Evolutionary conservation across 2,113 vertebrate genomes (phyloP), one percentile per base, ranked within the genome.

Genomic region (Pterophyllum scalare): DNA sequence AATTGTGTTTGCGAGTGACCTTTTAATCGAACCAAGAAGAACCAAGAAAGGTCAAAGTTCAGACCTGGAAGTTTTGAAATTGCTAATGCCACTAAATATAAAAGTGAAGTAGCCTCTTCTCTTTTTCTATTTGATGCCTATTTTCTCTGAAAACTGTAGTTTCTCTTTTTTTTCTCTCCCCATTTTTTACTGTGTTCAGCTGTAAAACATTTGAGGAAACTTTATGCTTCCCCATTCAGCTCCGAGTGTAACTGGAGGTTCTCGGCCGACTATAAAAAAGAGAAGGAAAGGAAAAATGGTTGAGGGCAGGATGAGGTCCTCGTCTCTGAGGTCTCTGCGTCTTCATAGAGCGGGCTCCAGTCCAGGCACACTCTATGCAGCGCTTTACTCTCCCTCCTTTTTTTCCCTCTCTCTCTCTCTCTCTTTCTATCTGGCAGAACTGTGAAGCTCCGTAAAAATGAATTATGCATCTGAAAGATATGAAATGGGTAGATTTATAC

Each of bases 181-280:
- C 31, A 5, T 33, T 33, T 72, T 87, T 67, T 31, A 80, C 88
- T 88, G 88, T 90, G 86, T 94, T 95, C 92, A 95, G 93, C 94
- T 94, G 94, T 95, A 89, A 93, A 95, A 93, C 92, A 93, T 94
- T 95, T 94, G 72, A 91, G 85, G 93, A 93, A 92, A 93, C 90
- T 93, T 95, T 94, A 94, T 91, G 93, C 92, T 93, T 94, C 90
- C 89, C 93, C 92, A 86, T 94, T 92, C 88, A 90, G 79, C 84
- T 87, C 62, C 3, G 91, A 94, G 91, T 89, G 88, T 94, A 93
- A 93, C 93, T 93, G 86, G 91, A 95, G 93, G 93, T 89, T 94
- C 88, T 93, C 84, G 46, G 82, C 85, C 75, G 90, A 87, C 92
- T 86, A 84, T 95, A 91, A 94, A 94, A 91, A 86, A 87, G 67